phyloP scores from a whole-genome alignment of 2,797 vertebrate species.

The Peromyscus attwateri region DNA sequence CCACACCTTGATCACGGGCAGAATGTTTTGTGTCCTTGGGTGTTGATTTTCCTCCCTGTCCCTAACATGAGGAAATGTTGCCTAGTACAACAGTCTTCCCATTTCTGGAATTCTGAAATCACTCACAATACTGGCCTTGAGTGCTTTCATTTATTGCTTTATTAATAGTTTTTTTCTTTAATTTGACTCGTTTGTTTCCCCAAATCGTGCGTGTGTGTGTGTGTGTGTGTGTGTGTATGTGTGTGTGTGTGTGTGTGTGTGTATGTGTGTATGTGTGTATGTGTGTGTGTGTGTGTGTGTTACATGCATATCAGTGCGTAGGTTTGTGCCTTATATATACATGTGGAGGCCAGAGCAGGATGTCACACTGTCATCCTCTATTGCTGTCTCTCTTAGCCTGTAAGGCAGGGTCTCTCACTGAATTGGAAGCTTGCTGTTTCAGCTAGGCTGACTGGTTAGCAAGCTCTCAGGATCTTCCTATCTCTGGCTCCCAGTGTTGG shows the following conservation, averaged over 20 bases:
- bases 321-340: background rate
- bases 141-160: slow-evolving; percentile 11
- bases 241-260: background rate
- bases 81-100: background rate
- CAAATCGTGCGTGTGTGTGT: background rate
- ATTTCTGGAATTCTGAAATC: background rate
- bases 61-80: background rate
- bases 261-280: background rate
- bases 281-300: background rate
- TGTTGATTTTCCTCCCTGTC: background rate
- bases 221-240: background rate
- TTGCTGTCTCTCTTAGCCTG: background rate
- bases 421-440: background rate
- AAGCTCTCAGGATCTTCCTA: background rate
- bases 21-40: background rate
- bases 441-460: background rate
- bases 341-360: background rate
- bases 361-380: background rate
- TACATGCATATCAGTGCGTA: background rate
- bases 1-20: rapidly evolving
- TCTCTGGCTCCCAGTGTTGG: background rate
- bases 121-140: background rate
- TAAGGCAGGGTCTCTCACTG: background rate
- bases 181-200: background rate
- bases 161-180: slow-evolving; percentile 9